phyloP scores from a whole-genome alignment of 2,113 vertebrate species.

The Platycercus adscitus region DNA sequence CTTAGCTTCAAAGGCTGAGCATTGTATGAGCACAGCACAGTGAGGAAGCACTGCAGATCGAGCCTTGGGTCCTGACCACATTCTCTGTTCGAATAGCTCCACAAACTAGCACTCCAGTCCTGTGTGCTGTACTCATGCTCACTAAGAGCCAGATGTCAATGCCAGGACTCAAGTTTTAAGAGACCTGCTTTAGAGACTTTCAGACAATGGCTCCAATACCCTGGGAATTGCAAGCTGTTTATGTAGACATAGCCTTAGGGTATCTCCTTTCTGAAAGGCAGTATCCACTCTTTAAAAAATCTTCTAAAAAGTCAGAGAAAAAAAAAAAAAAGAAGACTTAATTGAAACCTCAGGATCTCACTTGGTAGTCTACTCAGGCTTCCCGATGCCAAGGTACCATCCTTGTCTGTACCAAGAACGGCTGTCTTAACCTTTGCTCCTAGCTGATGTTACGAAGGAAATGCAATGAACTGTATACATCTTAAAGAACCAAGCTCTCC shows the following conservation, averaged over 20 bases:
- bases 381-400: background rate
- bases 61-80: background rate
- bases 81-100: background rate
- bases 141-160: background rate
- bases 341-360: background rate
- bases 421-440: background rate
- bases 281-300: background rate
- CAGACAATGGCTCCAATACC: background rate
- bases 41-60: rapidly evolving
- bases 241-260: background rate
- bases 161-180: background rate
- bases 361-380: background rate
- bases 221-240: background rate
- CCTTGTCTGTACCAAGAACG: background rate
- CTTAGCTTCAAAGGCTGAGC: background rate
- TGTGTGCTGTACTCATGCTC: background rate
- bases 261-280: background rate
- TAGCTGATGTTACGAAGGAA: background rate
- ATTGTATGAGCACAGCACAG: background rate
- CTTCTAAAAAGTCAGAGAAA: background rate
- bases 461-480: background rate
- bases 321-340: background rate
- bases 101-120: background rate
- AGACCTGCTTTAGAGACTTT: background rate
- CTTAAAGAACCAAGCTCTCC: background rate